Base-by-base conservation (phyloP, 2,113 vertebrate species). In the Coracopsis vasa region DNA sequence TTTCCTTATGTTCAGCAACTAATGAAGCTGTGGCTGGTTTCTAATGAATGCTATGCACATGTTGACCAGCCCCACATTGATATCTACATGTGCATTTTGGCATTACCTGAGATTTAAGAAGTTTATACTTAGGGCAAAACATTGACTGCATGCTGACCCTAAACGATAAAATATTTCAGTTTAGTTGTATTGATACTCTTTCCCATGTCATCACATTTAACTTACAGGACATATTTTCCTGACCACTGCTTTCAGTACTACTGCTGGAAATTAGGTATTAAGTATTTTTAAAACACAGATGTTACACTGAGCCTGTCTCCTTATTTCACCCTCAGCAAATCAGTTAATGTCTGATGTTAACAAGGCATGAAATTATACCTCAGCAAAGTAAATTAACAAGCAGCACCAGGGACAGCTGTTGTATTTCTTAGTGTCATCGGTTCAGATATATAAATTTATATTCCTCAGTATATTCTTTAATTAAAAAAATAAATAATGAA, bases 311-410 rank as follows among this genome's bases (percentile, higher is more conserved):
- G 20, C 13, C 7, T 74, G 35, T 85, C 33, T 62, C 78, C 31
- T 86, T 78, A 67, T 78, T 92, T 96, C 73, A 94, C 89, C 85
- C 96, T 96, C 72, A 97, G 58, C 21, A 83, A 87, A 93, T 58
- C 87, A 81, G 47, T 66, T 94, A 72, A 72, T 27, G 33, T 91
- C 41, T 85, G 45, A 91, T 96, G 97, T 95, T 92, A 94, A 96
- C 39, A 89, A 96, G 84, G 88, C 90, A 94, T 93, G 71, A 96
- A 97, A 97, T 97, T 96, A 93, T 65, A 42, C 56, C 66, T 93
- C 75, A 92, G 48, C 60, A 78, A 93, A 97, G 66, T 92, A 97
- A 97, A 93, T 96, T 93, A 95, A 82, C 35, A 82, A 75, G 72
- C 48, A 97, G 87, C 62, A 82, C 37, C 8, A 81, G 50, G 18